Base-by-base conservation (phyloP, 2,888 invertebrate species). In the Eupeodes luniger region DNA sequence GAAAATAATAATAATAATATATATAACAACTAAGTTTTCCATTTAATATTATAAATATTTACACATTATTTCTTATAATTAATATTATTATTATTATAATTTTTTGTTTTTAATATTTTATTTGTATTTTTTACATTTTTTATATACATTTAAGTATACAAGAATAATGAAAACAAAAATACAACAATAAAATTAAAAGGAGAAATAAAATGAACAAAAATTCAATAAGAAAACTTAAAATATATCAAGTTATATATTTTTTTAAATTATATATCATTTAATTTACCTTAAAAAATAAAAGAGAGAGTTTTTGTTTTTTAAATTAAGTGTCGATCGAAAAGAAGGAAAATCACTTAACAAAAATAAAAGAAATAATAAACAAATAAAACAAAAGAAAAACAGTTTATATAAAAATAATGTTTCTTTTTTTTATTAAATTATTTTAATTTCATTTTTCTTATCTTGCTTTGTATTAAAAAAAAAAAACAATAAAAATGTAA, bases 391-490 rank as follows among this genome's bases (percentile, higher is more conserved):
- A 27, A 27, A 27, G 27, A 11, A 77, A 19, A 87, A 72, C 61
- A 72, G 67, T 72, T 72, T 70, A 79, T 64, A 53, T 64, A 62
- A 44, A n/a, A 69, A 34, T 72, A 77, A 74, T 85, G 81, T 83
- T 81, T 62, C 19, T 27, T 27, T 27, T 27, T 27, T 27, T 27
- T 27, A 27, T 36, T 36, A 55, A 70, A 76, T 77, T 47, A 59
- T 64, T 72, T 81, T 66, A 44, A n/a, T 64, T 80, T 79, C 72
- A 40, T 79, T 85, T 27, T 85, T 79, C 78, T 85, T 72, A 74
- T 81, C 61, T 79, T 82, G 85, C 78, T 85, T 85, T 89, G 81
- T 89, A 89, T 79, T 85, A 79, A 85, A 89, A 85, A 78, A 64
- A n/a, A 81, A 47, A 47, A 34, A 81, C 49, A 69, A 81, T 27